These are phyloP conservation scores for Ommatoiulus sabulosus DNA, from an alignment of 2,888 invertebrate genomes.

Conservation along the genomic window DNA sequence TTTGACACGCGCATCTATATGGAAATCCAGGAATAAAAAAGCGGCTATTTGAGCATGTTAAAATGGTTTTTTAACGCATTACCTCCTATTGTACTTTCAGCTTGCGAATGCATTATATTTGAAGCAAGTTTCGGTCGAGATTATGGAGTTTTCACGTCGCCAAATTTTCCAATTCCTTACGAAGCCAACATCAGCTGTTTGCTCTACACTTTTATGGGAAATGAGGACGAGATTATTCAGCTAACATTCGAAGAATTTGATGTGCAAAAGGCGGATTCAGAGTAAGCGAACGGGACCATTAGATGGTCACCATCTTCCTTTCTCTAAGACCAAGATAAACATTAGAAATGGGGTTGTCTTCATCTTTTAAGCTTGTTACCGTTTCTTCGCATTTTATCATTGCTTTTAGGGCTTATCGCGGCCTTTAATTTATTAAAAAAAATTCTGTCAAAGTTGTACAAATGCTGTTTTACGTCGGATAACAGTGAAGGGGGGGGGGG, in stretches of 20 bases:
- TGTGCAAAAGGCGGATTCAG: slow-evolving; percentile 73
- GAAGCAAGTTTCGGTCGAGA: slow-evolving; percentile 83
- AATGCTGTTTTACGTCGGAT: too few species aligned
- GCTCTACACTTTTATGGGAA: slow-evolving; percentile 84
- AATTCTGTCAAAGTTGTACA: too few species aligned
- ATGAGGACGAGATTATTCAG: slow-evolving; percentile 83
- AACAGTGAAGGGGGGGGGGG: too few species aligned
- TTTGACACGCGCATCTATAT: not conserved
- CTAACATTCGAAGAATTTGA: slow-evolving; percentile 84
- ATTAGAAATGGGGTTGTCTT: not conserved
- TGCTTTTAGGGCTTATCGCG: not conserved
- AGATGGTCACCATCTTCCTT: not conserved
- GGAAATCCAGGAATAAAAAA: not conserved
- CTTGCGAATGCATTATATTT: slow-evolving; percentile 85
- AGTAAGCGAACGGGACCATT: slow-evolving; percentile 71
- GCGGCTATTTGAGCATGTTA: slow-evolving; percentile 1
- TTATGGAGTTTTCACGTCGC: slow-evolving; percentile 84
- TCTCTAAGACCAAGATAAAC: not conserved
- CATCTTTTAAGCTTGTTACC: not conserved
- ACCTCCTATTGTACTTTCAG: slow-evolving; percentile 69
- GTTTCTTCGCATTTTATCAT: not conserved
- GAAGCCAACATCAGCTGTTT: slow-evolving; percentile 81
- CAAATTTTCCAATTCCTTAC: slow-evolving; percentile 84
- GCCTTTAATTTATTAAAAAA: not conserved
- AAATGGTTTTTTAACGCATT: slow-evolving; percentile 27